Evolutionary conservation across 2,113 vertebrate species (phyloP), one percentile per base, ranked within the genome.

Genomic region (Heterocephalus glaber): DNA sequence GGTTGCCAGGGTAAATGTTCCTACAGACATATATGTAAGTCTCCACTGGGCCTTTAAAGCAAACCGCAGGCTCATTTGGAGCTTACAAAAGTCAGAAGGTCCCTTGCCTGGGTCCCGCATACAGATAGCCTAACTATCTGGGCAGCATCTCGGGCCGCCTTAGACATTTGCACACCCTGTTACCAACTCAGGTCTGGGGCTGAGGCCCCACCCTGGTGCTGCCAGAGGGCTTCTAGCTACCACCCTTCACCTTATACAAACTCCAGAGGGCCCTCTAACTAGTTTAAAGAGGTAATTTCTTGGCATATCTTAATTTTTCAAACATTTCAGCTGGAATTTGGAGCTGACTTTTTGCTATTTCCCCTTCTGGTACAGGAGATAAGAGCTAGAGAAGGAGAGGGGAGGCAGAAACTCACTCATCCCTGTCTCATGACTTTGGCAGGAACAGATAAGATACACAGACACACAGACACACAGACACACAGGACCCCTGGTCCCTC

Each of bases 261-360:
- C 35, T 8, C 20, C 7, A 58, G 19, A 77, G 52, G 60, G 10
- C 10, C 5, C n/a, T 41, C 60, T 13, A 98, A 97, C 81, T 97
- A 97, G 96, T 96, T 98, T 95, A 92, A 98, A 98, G 95, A 97
- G 94, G 41, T 93, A 86, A 96, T 98, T 97, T 98, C 84, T 91
- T 98, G 94, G 98, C 94, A 97, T 95, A 65, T 87, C 95, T 65
- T 84, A 94, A 89, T 77, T 47, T 96, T 96, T 97, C 26, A 96
- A 98, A 97, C 97, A 97, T 89, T 97, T 96, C 85, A 95, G 95
- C 76, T 98, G 83, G 97, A 98, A 96, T 92, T 95, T 93, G 91
- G 94, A 97, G 94, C 88, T 97, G 93, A 94, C 86, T 97, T 98
- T 96, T 93, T 97, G 54, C 92, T 60, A 70, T 80, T 66, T 84